These are phyloP conservation scores for Drosophila multiciliata DNA, from an alignment of 2,888 invertebrate genomes.

Conservation along the genomic window DNA sequence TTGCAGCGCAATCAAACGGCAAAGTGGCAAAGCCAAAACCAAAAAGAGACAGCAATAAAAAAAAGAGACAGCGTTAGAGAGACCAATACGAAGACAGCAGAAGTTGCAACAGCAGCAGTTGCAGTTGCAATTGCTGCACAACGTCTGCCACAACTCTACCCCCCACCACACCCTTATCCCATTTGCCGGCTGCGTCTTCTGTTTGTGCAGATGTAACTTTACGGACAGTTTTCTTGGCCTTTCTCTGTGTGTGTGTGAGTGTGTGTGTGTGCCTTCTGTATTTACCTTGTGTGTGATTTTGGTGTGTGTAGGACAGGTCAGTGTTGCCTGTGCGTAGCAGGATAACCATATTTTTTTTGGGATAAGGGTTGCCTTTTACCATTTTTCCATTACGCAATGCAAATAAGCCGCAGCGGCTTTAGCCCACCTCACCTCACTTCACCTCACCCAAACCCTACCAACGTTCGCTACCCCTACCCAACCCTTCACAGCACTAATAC, in stretches of 20 bases:
- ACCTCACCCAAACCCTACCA: background rate
- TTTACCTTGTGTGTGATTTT: conserved; percentile 62
- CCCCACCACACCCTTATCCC: conserved; percentile 3
- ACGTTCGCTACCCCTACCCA: conserved; percentile 1
- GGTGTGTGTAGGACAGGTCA: conserved; percentile 69
- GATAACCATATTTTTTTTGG: conserved; percentile 36
- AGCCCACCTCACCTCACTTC: background rate
- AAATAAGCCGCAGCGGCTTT: conserved; percentile 55
- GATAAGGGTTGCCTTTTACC: conserved; percentile 42
- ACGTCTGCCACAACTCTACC: background rate
- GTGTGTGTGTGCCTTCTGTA: conserved; percentile 38
- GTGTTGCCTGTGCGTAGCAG: conserved; percentile 49
- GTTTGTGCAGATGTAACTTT: conserved; percentile 75
- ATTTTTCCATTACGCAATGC: conserved; percentile 77
- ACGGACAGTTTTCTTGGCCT: conserved; percentile 29
- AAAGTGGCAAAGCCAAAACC: conserved; percentile 59
- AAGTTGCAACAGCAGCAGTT: background rate
- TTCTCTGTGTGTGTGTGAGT: conserved; percentile 17
- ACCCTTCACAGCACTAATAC: conserved; percentile 2
- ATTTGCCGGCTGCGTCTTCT: conserved; percentile 63
- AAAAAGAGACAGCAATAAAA: conserved; percentile 2
- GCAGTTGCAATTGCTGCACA: conserved; percentile 9
- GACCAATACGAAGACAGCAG: conserved; percentile 34
- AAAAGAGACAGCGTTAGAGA: conserved; percentile 1
- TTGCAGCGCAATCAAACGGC: conserved; percentile 58